Conservation (phyloP, 2,797 vertebrate species). For the Catostomus latipinnis region DNA sequence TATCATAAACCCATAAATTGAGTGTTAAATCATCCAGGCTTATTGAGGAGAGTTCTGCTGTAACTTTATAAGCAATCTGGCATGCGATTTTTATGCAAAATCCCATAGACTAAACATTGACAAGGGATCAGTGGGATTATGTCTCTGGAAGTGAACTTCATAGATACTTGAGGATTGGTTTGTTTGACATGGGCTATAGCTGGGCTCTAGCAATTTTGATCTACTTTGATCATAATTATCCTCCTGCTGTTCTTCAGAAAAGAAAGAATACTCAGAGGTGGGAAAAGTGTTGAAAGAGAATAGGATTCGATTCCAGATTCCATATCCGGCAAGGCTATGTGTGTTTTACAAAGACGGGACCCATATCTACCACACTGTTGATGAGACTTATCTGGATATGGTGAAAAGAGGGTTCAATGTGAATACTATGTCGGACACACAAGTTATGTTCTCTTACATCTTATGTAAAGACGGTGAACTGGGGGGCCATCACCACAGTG, state of each 20-base stretch:
- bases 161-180: too few species aligned
- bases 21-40: too few species aligned
- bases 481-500: not conserved
- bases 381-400: too few species aligned
- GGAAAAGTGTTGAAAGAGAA: slow-evolving; percentile 28
- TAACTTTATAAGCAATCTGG: too few species aligned
- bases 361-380: not conserved
- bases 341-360: slow-evolving; percentile 11
- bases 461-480: not conserved
- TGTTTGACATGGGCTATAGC: too few species aligned
- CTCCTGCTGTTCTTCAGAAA: slow-evolving; percentile 34
- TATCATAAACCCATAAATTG: too few species aligned
- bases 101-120: too few species aligned
- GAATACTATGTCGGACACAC: not conserved
- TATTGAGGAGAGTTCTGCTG: too few species aligned
- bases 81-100: too few species aligned
- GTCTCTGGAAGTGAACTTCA: too few species aligned
- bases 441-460: not conserved
- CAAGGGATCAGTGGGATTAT: too few species aligned
- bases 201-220: not conserved
- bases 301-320: slow-evolving; percentile 35
- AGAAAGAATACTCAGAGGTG: slow-evolving; percentile 38
- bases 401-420: too few species aligned
- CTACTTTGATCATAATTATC: slow-evolving; percentile 42
- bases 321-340: slow-evolving; percentile 8